These are phyloP conservation scores for Cyanoramphus novaezelandiae DNA, from an alignment of 2,113 vertebrate species.

Conservation along the genomic window DNA sequence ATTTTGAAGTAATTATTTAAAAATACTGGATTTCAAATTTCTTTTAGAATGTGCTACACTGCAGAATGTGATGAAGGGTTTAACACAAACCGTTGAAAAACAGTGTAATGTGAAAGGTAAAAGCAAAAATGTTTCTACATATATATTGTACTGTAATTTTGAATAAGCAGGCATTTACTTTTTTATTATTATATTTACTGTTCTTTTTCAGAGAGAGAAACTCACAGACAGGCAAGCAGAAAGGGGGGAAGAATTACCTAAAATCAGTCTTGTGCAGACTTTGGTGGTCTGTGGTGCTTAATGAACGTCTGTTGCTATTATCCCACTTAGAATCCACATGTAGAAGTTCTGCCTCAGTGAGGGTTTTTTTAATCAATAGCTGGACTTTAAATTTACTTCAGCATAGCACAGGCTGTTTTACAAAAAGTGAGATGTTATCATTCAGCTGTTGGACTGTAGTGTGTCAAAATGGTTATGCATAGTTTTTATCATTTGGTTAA, in stretches of 20 bases:
- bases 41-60: constrained; percentile 84
- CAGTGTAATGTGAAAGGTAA: constrained; percentile 89
- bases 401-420: not conserved
- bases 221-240: not conserved
- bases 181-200: not conserved
- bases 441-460: not conserved
- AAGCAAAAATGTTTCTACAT: not conserved
- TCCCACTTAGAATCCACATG: not conserved
- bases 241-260: not conserved
- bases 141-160: not conserved
- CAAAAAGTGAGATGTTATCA: not conserved
- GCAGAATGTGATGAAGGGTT: constrained; percentile 77
- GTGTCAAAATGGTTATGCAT: not conserved
- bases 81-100: constrained; percentile 84
- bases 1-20: not conserved
- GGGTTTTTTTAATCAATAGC: not conserved
- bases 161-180: not conserved
- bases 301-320: not conserved
- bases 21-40: constrained; percentile 4
- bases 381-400: not conserved
- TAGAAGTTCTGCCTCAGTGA: not conserved
- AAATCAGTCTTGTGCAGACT: not conserved
- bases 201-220: not conserved
- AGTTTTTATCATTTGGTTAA: not conserved
- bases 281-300: not conserved